Evolutionary conservation across 2,888 invertebrate species (phyloP).

Genomic region (Schrankia costaestrigalis): DNA sequence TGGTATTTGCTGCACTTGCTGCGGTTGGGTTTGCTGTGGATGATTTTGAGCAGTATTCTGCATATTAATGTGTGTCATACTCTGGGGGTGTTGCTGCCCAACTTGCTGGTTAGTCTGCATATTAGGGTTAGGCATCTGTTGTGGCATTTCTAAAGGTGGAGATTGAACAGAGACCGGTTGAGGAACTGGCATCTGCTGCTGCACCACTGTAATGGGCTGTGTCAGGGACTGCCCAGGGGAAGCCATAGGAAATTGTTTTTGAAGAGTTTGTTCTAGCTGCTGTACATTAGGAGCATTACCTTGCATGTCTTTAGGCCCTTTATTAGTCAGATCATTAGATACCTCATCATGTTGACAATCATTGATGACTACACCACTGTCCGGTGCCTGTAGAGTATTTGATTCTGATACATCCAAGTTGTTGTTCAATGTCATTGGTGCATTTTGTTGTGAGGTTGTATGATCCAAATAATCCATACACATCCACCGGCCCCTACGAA

Average conservation of each 20-base stretch:
- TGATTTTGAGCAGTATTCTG: constrained; percentile 65
- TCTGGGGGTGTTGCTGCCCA: constrained; percentile 73
- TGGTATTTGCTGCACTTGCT: constrained; percentile 75
- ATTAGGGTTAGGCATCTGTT: constrained; percentile 72
- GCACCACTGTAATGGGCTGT: constrained; percentile 70
- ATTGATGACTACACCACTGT: constrained; percentile 76
- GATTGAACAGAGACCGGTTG: constrained; percentile 75
- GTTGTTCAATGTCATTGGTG: constrained; percentile 72
- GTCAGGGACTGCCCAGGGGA: constrained; percentile 77
- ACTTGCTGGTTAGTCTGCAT: constrained; percentile 68
- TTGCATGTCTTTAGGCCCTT: constrained; percentile 74
- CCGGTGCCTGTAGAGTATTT: constrained; percentile 67
- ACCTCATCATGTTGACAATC: constrained; percentile 77
- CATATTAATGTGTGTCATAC: constrained; percentile 77
- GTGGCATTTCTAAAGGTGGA: constrained; percentile 75
- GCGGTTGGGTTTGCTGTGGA: constrained; percentile 64
- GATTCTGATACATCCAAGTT: constrained; percentile 70
- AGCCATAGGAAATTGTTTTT: constrained; percentile 77
- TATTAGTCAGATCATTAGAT: constrained; percentile 71
- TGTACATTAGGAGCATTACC: constrained; percentile 66
- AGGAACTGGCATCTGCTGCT: constrained; percentile 69
- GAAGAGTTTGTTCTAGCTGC: constrained; percentile 73
- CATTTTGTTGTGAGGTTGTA: constrained; percentile 80
- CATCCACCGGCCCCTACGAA: constrained; percentile 94
- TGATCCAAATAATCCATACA: constrained; percentile 97